Conservation (phyloP, 1,140 invertebrate genomes). For the Gyrodactylus bullatarudis region DNA sequence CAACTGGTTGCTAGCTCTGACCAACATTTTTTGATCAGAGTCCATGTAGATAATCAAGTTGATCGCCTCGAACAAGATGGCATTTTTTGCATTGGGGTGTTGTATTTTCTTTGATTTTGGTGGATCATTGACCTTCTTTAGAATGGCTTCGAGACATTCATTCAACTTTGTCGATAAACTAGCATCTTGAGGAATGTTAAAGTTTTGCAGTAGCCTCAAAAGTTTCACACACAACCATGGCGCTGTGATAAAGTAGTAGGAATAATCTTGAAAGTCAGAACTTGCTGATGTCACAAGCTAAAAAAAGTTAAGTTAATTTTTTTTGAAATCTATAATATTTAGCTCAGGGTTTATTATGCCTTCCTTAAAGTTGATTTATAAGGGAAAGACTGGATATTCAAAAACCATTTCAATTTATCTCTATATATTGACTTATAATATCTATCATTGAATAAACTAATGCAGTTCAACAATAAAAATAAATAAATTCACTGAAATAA, state of each 20-base stretch:
- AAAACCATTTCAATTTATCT: too few species aligned
- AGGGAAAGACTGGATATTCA: too few species aligned
- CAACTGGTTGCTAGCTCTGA: slow-evolving; percentile 85
- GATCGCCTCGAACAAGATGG: slow-evolving; percentile 94
- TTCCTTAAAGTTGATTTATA: too few species aligned
- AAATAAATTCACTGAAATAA: not conserved
- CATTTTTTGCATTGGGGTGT: slow-evolving; percentile 98
- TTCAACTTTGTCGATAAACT: slow-evolving; percentile 66
- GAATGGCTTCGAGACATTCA: slow-evolving; percentile 93
- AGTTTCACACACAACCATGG: slow-evolving; percentile 97
- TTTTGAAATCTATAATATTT: too few species aligned
- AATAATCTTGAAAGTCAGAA: slow-evolving; percentile 92
- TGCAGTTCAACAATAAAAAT: not conserved
- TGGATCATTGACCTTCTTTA: slow-evolving; percentile 95
- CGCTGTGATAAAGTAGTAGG: slow-evolving; percentile 97
- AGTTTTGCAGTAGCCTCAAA: slow-evolving; percentile 53
- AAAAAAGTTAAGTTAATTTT: too few species aligned
- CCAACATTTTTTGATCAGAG: slow-evolving; percentile 68
- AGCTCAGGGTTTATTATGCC: too few species aligned
- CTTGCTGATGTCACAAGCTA: slow-evolving; percentile 86
- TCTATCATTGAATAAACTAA: not conserved
- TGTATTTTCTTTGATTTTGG: slow-evolving; percentile 99
- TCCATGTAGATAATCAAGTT: slow-evolving; percentile 98
- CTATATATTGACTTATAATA: too few species aligned
- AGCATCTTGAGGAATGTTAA: slow-evolving; percentile 38